Base-by-base conservation (phyloP, 2,888 invertebrate genomes). In the Synergus itoensis region DNA sequence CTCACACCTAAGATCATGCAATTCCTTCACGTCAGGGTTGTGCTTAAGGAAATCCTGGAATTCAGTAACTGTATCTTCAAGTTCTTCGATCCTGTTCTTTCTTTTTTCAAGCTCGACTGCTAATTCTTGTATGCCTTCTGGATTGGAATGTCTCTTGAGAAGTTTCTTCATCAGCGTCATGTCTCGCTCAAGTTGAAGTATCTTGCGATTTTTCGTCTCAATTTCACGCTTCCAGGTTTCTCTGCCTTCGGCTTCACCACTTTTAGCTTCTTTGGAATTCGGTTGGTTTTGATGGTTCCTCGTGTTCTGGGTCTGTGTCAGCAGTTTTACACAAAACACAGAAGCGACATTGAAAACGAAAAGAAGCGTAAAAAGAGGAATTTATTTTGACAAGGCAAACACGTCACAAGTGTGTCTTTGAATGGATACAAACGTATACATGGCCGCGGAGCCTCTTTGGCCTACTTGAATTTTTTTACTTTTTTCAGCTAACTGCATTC, bases 31-130 rank as follows among this genome's bases (percentile, higher is more conserved):
- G 76, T 93, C 93, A 1, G 93, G 92, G 84, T 93, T 93, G 75
- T 93, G 92, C 62, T 91, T 90, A 0, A 93, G 83, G 28, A 91
- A 91, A 63, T 89, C 89, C 76, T 91, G 95, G 86, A 95, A 95
- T 87, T 95, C 95, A 40, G 94, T 90, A 65, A 95, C 92, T 8
- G 96, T 94, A 85, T 95, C 94, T 90, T 97, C 97, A 85, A 98
- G 92, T 89, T 97, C 96, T 88, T 95, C 94, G 78, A 98, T 96
- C 84, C 96, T 93, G 79, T 36, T 79, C 1, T 80, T 82, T 40
- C 77, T 80, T 18, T 79, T 57, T 14, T 94, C 89, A 63, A 95
- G 90, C 36, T 73, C 73, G 16, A 73, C 16, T 28, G 73, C 73
- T 4, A 73, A 36, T 86, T 94, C 94, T 86, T 94, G 93, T 78